These are phyloP conservation scores for Bolinopsis microptera DNA, from an alignment of 37 sponge, comb jelly and placozoan species.

Conservation along the genomic window DNA sequence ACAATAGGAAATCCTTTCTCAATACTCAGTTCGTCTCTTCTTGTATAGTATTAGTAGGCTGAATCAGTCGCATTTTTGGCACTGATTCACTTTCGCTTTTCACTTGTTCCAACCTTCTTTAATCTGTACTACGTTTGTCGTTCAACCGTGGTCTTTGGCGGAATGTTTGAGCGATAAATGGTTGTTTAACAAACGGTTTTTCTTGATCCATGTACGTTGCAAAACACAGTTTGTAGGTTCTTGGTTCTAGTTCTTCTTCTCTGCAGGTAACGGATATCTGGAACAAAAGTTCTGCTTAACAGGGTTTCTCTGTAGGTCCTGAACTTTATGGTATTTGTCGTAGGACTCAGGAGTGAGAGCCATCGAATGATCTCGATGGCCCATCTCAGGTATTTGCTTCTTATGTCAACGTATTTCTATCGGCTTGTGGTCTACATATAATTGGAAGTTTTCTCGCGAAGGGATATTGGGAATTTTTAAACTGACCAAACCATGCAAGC, in stretches of 20 bases:
- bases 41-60: not conserved
- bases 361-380: constrained; percentile 11
- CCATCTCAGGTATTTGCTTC: not conserved
- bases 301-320: constrained; percentile 69
- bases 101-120: constrained; percentile 66
- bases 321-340: constrained; percentile 70
- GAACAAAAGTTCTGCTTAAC: constrained; percentile 74
- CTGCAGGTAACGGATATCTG: constrained; percentile 63
- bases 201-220: not conserved
- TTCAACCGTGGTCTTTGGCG: constrained; percentile 65
- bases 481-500: constrained; percentile 69
- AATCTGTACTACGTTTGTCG: constrained; percentile 64
- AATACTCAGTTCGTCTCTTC: not conserved
- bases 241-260: not conserved
- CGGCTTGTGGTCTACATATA: constrained; percentile 69
- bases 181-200: constrained; percentile 50
- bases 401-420: not conserved
- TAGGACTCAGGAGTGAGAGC: constrained; percentile 67
- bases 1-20: not conserved
- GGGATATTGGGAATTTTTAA: constrained; percentile 67
- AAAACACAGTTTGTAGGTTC: not conserved
- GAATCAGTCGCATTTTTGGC: not conserved
- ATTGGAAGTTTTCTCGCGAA: constrained; percentile 70
- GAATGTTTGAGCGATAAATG: constrained; percentile 13
- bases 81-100: not conserved